A percentile compares a stretch with the other conserved stretches of the same genome.
Conservation (phyloP, 2,113 vertebrate genomes). For the Rhinopithecus roxellana region DNA sequence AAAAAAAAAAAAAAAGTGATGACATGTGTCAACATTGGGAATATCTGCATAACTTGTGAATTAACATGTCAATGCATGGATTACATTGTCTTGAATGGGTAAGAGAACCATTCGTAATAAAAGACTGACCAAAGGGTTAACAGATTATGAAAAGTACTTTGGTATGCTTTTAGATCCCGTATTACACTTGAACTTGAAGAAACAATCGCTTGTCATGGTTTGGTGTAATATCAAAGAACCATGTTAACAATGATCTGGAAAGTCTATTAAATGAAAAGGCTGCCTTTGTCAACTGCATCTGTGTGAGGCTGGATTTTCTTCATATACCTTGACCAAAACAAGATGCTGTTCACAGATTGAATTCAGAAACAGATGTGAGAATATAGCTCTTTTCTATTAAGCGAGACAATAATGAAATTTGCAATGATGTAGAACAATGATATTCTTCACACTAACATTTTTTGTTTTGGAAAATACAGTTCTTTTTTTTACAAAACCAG, state of each 20-base stretch:
- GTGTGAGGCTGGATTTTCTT: background rate
- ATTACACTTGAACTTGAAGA: background rate
- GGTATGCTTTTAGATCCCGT: background rate
- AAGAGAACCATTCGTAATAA: background rate
- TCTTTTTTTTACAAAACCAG: background rate
- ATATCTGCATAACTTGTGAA: background rate
- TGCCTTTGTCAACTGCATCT: background rate
- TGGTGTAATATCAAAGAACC: background rate
- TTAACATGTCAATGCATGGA: background rate
- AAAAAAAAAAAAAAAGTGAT: background rate
- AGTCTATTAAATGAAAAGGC: background rate
- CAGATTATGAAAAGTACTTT: background rate
- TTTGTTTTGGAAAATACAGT: background rate
- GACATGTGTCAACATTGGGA: background rate
- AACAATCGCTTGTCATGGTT: background rate
- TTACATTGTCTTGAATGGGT: background rate
- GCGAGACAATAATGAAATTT: background rate
- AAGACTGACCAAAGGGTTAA: background rate
- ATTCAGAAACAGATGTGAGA: background rate
- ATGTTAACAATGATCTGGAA: background rate
- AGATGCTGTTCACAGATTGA: background rate
- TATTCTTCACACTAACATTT: background rate
- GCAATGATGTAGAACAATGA: background rate
- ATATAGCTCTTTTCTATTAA: background rate
- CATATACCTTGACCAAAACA: background rate